Evolutionary conservation across 2,113 vertebrate genomes (phyloP), one percentile per base, ranked within the genome.

Genomic region (Pantherophis guttatus): DNA sequence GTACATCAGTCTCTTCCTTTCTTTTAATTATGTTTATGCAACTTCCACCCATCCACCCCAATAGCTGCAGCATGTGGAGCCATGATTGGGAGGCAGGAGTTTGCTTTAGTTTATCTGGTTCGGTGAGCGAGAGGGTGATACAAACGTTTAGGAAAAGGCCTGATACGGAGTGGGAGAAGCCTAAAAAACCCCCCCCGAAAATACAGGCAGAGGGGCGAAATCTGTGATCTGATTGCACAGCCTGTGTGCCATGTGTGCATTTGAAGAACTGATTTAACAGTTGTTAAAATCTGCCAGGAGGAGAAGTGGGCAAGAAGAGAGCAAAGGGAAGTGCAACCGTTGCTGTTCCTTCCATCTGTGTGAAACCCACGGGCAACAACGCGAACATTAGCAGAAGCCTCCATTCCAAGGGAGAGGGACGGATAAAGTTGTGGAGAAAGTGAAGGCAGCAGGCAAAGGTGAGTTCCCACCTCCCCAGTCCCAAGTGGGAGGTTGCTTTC

Each of bases 401-500:
- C 55, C 24, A 50, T 44, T 1, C n/a, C 88, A 89, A 55, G 17
- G 24, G 44, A 44, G n/a, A 86, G 52, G 3, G 50, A 26, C 57
- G 86, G 65, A n/a, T 52, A 19, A 55, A 70, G 86, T 86, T 33
- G 33, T 13, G 26, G 23, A 33, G 81, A 7, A 15, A 26, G 44
- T 26, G 85, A 86, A 87, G 24, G 62, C 23, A 26, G 57, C 44
- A 81, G 29, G 8, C 6, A 53, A 17, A 59, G 52, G 39, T 13
- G 23, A 48, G 26, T 33, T 57, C 65, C 65, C 24, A 62, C 53
- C 87, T 44, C 75, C 21, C 19, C 65, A 90, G 86, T 50, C 93
- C 70, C 91, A 93, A 86, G 57, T 70, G 87, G 94, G 58, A 91
- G 91, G 54, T 39, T 7, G 90, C 86, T 86, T 93, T 90, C 57